These are phyloP conservation scores for Oostethus manadensis DNA, from an alignment of 2,113 vertebrate genomes.

Conservation along the genomic window DNA sequence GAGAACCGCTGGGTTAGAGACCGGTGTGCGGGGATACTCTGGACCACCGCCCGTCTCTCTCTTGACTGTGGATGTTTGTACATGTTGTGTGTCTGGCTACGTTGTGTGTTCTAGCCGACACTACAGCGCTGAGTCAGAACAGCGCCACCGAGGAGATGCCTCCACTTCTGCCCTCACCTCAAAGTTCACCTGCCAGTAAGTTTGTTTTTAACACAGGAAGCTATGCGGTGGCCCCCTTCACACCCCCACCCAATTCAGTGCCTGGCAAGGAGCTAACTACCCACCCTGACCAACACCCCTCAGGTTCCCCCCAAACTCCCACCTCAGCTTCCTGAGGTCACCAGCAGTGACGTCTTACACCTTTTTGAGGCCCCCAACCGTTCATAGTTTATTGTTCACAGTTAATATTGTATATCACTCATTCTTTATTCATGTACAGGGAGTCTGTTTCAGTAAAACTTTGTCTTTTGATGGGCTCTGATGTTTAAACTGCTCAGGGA, in stretches of 20 bases:
- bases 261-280: conserved; percentile 56
- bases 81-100: conserved; percentile 47
- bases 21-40: conserved; percentile 40
- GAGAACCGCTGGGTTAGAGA: no score
- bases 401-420: no score
- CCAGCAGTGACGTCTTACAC: conserved; percentile 45
- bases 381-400: no score
- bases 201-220: conserved; percentile 59
- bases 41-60: conserved; percentile 19
- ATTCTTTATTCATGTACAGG: no score
- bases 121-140: conserved; percentile 70
- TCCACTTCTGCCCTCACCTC: conserved; percentile 71
- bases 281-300: background rate
- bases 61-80: conserved; percentile 37
- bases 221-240: conserved; percentile 54
- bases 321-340: conserved; percentile 51
- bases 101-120: conserved; percentile 70
- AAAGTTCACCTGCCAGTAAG: conserved; percentile 74
- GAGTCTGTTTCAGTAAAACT: no score
- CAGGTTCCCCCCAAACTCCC: conserved; percentile 13
- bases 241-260: conserved; percentile 13
- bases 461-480: no score
- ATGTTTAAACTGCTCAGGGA: no score
- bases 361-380: conserved; percentile 7
- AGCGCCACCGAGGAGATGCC: conserved; percentile 73